Base-by-base conservation (phyloP, 2,113 vertebrate genomes). In the Larimichthys crocea region DNA sequence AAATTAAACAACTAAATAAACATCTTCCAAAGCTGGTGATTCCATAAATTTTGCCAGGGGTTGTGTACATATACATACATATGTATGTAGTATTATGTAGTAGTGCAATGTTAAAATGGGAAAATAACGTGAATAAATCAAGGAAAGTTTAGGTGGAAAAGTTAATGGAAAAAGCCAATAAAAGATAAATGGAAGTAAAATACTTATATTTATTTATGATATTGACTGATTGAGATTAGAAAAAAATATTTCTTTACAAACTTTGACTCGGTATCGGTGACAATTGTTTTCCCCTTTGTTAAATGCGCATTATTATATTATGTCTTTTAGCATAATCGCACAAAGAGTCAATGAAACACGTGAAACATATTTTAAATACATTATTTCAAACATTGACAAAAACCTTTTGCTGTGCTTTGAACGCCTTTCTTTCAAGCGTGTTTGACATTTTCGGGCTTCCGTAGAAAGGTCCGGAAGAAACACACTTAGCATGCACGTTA, bases 371-470 rank as follows among this genome's bases (percentile, higher is more conserved):
- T 40, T 9, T 6, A 40, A 8, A 40, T 56, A 20, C 16, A 29
- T 22, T 9, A 40, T 31, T 31, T 31, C 31, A 31, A 53, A 22
- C 12, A 4, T 0, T 0, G 19, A 16, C 10, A 3, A 11, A 42
- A 49, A 26, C 3, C 63, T 35, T 55, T 79, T 52, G 46, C 15
- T 1, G 53, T 78, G 0, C n/a, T n/a, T n/a, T n/a, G n/a, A n/a
- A n/a, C n/a, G n/a, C n/a, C n/a, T n/a, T n/a, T n/a, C n/a, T n/a
- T n/a, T n/a, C n/a, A n/a, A n/a, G n/a, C n/a, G n/a, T n/a, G n/a
- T n/a, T 64, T 76, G 83, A 22, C 11, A 1, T 79, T 48, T 29
- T 5, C 46, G 24, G 79, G 81, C 72, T 90, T 80, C 92, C 90
- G 89, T 93, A 92, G 65, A 3, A n/a, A 6, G 49, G 52, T 66